Percentiles rank a stretch among this genome's conserved stretches.
Conservation (phyloP, 2,113 vertebrate species). For the Nettapus auritus region DNA sequence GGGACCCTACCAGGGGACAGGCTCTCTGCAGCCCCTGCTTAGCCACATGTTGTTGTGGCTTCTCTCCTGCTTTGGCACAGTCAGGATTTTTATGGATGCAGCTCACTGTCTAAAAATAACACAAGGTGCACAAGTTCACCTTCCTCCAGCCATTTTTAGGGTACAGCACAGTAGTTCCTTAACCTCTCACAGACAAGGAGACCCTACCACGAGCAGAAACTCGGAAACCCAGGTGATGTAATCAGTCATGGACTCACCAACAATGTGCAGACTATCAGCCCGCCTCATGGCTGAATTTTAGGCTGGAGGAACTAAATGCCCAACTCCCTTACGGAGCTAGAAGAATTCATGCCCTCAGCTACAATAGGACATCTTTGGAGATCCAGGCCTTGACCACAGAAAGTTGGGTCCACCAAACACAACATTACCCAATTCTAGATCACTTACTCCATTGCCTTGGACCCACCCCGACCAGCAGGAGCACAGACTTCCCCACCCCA, state of each 20-base stretch:
- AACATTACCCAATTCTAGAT: background rate
- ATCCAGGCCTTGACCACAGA: background rate
- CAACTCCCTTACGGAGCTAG: background rate
- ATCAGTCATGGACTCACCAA: background rate
- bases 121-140: background rate
- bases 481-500: background rate
- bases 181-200: background rate
- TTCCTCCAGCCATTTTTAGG: background rate
- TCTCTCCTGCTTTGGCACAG: background rate
- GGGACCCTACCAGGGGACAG: background rate
- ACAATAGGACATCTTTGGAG: background rate
- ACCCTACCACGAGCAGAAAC: rapidly evolving
- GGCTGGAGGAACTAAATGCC: background rate
- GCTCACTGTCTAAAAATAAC: background rate
- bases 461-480: background rate
- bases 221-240: background rate
- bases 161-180: background rate
- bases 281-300: background rate
- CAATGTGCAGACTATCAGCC: background rate
- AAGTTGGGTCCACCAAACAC: background rate
- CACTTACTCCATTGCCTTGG: background rate
- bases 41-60: background rate
- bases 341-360: background rate
- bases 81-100: background rate
- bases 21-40: background rate